phyloP scores from a whole-genome alignment of 2,797 vertebrate species.

The Sebastolobus altivelis region DNA sequence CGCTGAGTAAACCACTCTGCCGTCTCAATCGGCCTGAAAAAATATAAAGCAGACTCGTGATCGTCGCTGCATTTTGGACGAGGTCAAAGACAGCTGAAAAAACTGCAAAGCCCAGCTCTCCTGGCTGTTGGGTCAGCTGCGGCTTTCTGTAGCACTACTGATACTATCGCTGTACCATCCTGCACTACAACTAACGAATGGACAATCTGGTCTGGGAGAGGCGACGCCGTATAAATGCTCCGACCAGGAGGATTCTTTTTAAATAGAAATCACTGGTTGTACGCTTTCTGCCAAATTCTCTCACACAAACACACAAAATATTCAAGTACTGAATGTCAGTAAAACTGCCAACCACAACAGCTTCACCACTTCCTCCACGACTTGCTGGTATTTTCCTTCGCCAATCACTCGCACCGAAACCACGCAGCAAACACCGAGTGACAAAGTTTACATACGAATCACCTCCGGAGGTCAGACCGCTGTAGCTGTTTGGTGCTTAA shows the following conservation, averaged over 20 bases:
- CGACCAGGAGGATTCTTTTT: conserved; percentile 47
- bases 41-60: conserved; percentile 25
- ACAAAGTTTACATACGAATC: conserved; percentile 78
- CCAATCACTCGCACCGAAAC: conserved; percentile 51
- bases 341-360: conserved; percentile 77
- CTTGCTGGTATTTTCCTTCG: conserved; percentile 36
- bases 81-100: conserved; percentile 34
- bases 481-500: conserved; percentile 10
- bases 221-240: conserved; percentile 19
- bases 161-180: conserved; percentile 59
- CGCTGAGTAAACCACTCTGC: conserved; percentile 39
- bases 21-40: conserved; percentile 40
- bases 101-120: conserved; percentile 64
- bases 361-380: conserved; percentile 49
- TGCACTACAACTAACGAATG: conserved; percentile 63
- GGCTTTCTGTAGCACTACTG: conserved; percentile 71
- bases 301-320: conserved; percentile 36
- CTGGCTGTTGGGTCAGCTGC: conserved; percentile 44
- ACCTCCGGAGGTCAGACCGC: conserved; percentile 37
- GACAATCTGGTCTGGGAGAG: conserved; percentile 61
- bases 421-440: conserved; percentile 51
- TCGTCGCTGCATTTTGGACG: conserved; percentile 22
- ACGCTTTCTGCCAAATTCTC: conserved; percentile 73
- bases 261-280: conserved; percentile 59
- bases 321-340: conserved; percentile 69